Base-by-base conservation (phyloP, 2,888 invertebrate genomes). In the Acanthopleura granulata region DNA sequence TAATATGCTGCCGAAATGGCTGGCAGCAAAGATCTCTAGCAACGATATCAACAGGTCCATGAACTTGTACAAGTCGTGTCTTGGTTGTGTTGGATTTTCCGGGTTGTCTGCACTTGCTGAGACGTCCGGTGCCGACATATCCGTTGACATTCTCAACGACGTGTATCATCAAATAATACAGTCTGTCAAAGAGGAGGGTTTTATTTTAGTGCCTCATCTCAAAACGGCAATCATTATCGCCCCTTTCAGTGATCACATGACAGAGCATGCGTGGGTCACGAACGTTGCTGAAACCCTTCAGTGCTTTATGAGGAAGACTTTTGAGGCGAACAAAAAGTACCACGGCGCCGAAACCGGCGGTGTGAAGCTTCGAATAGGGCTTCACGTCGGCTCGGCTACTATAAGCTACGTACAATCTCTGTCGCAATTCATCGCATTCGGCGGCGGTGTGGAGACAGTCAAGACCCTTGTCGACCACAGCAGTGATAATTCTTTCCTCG, bases 31-130 rank as follows among this genome's bases (percentile, higher is more conserved):
- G 22, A 78, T 85, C 22, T 69, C 81, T 3, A 79, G 74, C 16
- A 80, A 80, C 12, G 51, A 82, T 61, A n/a, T 80, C 14, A 79
- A 86, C 15, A 72, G 72, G 9, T 85, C 85, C 0, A 81, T 86
- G 74, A 71, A 40, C 25, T 27, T 66, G 29, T 66, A 66, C 29
- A 27, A 27, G 25, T 66, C 66, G 25, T 22, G 25, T 27, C 6
- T 66, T 12, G 66, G 12, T 6, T 66, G 66, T 66, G 22, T 66
- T 18, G 18, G 25, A 3, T 27, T 66, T 22, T 66, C 25, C 1
- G 29, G 29, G 22, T 22, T 66, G 16, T 27, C 66, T 15, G 66
- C 25, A 3, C 15, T 66, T 22, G 22, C 66, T 3, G 66, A 12
- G 16, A 66, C 22, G 3, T 18, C 25, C 29, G 66, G 66, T 16